Evolutionary conservation across 2,113 vertebrate genomes (phyloP).

Genomic region (Megaceryle torquata): DNA sequence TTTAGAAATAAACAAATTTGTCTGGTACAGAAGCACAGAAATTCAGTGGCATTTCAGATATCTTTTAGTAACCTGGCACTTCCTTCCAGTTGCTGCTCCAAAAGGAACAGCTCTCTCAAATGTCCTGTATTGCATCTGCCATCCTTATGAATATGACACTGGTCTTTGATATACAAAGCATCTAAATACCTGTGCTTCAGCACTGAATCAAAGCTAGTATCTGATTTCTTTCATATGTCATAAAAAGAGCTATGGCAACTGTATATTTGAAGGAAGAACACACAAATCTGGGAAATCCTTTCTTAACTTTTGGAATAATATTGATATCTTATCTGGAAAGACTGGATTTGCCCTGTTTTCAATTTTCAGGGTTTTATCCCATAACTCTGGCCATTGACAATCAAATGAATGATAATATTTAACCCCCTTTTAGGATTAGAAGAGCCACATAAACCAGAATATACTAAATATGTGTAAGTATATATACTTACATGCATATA

Average conservation of each 20-base stretch:
- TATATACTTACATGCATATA: neutral
- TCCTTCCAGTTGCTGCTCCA: neutral
- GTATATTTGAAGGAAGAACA: neutral
- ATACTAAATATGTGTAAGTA: neutral
- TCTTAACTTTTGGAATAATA: neutral
- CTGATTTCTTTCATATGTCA: neutral
- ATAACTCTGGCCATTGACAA: neutral
- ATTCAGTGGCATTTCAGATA: neutral
- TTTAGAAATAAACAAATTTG: neutral
- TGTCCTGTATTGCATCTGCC: accelerated
- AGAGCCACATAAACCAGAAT: accelerated
- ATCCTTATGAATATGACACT: neutral
- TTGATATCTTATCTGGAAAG: neutral
- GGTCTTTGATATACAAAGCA: neutral
- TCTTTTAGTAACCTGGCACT: neutral
- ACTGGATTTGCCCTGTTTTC: neutral
- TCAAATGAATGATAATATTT: neutral
- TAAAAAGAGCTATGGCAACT: accelerated
- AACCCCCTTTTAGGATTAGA: neutral
- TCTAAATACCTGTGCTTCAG: neutral
- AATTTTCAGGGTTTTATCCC: neutral
- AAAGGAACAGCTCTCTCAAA: neutral
- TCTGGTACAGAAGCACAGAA: neutral
- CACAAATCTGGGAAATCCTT: neutral
- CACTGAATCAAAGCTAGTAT: neutral